Conservation (phyloP, 2,113 vertebrate species). For the Odocoileus hemionus region DNA sequence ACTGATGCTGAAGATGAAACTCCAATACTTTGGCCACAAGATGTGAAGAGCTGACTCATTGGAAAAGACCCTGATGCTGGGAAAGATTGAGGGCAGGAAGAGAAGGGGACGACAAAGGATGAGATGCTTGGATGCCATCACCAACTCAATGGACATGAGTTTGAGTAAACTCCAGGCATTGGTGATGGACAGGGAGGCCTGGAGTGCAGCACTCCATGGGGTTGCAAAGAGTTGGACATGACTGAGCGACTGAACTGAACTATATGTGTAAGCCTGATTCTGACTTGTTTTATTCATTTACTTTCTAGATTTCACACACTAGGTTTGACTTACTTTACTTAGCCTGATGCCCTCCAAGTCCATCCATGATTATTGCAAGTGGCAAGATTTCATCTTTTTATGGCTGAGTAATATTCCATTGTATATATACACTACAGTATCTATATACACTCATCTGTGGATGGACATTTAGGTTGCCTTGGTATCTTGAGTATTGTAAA, state of each 20-base stretch:
- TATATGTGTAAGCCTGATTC: neutral
- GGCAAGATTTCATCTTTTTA: neutral
- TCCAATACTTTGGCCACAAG: neutral
- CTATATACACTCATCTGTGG: neutral
- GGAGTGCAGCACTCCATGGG: accelerated
- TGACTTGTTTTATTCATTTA: neutral
- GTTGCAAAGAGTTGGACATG: accelerated
- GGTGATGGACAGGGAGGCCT: neutral
- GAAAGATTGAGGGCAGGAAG: neutral
- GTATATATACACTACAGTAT: neutral
- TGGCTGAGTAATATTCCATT: neutral
- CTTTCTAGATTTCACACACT: neutral
- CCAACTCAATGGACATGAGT: neutral
- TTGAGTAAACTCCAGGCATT: neutral
- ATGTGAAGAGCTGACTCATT: neutral
- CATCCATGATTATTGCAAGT: neutral
- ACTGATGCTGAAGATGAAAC: neutral
- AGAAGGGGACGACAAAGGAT: accelerated
- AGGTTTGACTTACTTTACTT: neutral
- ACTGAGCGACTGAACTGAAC: neutral
- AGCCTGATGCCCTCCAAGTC: neutral
- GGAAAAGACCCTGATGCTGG: neutral
- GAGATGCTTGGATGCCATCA: neutral
- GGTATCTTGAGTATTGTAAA: neutral
- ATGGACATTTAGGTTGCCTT: neutral